Base-by-base conservation (phyloP, 2,888 invertebrate genomes). In the Gastrophysa polygoni region DNA sequence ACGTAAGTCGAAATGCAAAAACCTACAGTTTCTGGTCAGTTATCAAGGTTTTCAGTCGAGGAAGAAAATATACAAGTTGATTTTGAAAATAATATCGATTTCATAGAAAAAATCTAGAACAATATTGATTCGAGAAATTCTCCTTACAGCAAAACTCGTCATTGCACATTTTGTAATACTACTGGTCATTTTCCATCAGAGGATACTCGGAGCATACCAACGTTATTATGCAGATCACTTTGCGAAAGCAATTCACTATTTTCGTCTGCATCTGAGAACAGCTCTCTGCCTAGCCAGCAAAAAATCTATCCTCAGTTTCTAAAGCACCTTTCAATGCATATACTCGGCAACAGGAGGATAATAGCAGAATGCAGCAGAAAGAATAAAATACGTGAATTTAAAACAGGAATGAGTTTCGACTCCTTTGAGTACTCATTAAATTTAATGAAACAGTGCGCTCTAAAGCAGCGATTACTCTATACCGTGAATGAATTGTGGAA, bases 401-500 rank as follows among this genome's bases (percentile, higher is more conserved):
- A 38, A 38, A 7, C 14, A 14, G 38, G 38, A 38, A 38, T 38
- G 38, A 14, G 14, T 38, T 38, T 38, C 10, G 14, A 38, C 38
- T 38, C 38, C 38, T 38, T 38, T n/a, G 38, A 38, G 38, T 38
- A 38, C 38, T 38, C 38, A 38, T 38, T 38, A n/a, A 38, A 38
- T 38, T 38, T 38, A 38, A 38, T 38, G 38, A 38, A 38, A 38
- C 38, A 14, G 14, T 38, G 38, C 38, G 14, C n/a, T 14, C 14
- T 14, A 11, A 14, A 14, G 14, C 2, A 38, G 38, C 38, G 38
- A 54, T 49, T 48, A 47, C 48, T 43, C 24, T 46, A 32, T 57
- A 47, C n/a, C 38, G 34, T 47, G 29, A 47, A 58, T 44, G 48
- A 32, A 34, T 57, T 47, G 64, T 60, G 62, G 6, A 38, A 14